Conservation (phyloP, 2,797 vertebrate species). For the Bucorvus abyssinicus region DNA sequence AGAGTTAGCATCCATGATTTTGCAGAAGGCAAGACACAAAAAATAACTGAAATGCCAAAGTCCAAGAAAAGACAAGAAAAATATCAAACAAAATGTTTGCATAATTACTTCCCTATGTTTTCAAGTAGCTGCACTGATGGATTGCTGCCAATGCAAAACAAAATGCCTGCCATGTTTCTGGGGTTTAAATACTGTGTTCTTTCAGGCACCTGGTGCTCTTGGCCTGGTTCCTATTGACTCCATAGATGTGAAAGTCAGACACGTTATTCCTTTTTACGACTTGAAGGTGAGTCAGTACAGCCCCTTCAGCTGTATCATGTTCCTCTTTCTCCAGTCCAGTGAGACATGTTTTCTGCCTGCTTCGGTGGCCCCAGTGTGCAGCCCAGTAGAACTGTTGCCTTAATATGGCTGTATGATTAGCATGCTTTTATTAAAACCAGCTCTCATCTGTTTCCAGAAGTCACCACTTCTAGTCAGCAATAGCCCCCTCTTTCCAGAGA, state of each 20-base stretch:
- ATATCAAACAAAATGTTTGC: neutral
- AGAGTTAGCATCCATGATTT: neutral
- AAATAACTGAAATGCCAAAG: neutral
- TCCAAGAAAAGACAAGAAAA: neutral
- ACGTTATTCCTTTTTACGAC: conserved; percentile 53
- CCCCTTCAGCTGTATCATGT: neutral
- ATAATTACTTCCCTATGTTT: neutral
- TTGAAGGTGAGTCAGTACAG: conserved; percentile 70
- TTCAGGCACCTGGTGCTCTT: conserved; percentile 73
- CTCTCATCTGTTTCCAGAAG: neutral
- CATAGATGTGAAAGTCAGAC: conserved; percentile 59
- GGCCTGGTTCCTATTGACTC: conserved; percentile 69
- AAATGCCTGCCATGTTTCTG: neutral
- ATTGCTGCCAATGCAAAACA: neutral
- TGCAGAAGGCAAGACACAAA: neutral
- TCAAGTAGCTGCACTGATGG: neutral
- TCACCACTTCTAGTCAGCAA: neutral
- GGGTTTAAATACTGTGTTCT: neutral
- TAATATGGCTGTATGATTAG: neutral
- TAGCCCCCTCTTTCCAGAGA: neutral
- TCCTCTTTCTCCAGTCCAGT: neutral
- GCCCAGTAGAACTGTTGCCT: neutral
- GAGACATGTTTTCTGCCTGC: neutral
- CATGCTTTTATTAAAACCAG: neutral
- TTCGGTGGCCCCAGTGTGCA: neutral